Base-by-base conservation (phyloP, 2,797 vertebrate species). In the Novumbra hubbsi region DNA sequence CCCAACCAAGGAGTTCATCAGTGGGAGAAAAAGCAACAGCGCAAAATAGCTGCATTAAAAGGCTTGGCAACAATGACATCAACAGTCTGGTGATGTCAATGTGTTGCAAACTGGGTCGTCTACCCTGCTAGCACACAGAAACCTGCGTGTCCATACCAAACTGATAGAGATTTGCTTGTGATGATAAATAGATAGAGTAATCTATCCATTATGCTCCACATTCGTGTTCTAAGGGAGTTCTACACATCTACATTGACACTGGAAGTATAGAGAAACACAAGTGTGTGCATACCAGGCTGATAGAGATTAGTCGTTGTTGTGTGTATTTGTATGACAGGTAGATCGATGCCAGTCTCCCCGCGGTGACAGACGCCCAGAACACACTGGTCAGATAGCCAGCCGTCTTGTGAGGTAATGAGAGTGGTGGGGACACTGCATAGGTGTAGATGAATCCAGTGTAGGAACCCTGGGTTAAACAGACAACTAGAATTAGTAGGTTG, bases 361-460 rank as follows among this genome's bases (percentile, higher is more conserved):
- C 82, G 0, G 96, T 97, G 88, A 99, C 95, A 71, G 96, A 94
- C 0, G 92, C 96, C 98, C 98, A 99, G 86, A 98, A 98, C 55
- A 97, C 77, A 75, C 96, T 97, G 83, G 94, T 93, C 83, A 98
- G 92, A 87, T 91, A 96, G 0, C 96, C 97, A 0, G 98, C 97
- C 0, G 85, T 88, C 76, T 95, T 96, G 52, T 97, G 95, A 0
- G 87, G 87, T 21, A 99, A 88, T 0, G 90, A 90, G 75, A 99
- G 87, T 0, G 98, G 97, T 66, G 96, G 91, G 27, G 94, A 94
- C 80, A 97, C 94, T 0, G 96, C 97, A 0, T 97, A 99, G 83
- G 95, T 97, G 90, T 99, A 98, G 71, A 99, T 76, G 0, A 98
- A 98, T 28, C 95, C 96, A 0, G 96, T 95, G 34, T 97, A 99